Percentiles rank a stretch among this genome's conserved stretches.
phyloP scores from a whole-genome alignment of 2,797 vertebrate species.

The Enteromius mattozi region DNA sequence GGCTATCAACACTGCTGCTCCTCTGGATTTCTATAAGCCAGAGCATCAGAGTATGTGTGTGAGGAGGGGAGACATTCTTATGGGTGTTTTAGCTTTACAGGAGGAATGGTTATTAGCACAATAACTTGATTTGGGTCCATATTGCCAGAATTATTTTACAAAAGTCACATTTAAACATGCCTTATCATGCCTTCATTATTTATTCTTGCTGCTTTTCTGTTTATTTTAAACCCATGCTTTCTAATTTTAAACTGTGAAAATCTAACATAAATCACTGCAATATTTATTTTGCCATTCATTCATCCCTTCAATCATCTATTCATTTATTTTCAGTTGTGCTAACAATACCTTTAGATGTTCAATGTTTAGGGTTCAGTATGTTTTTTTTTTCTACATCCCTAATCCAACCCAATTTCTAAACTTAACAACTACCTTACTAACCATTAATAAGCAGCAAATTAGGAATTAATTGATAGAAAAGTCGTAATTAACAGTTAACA shows the following conservation, averaged over 20 bases:
- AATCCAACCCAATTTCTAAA: too few species aligned
- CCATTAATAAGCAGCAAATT: too few species aligned
- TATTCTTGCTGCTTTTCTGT: neutral
- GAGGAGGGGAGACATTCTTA: slow-evolving; percentile 37
- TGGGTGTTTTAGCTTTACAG: neutral
- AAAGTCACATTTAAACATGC: neutral
- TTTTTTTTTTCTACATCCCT: too few species aligned
- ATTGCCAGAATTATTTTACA: neutral
- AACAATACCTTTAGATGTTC: neutral
- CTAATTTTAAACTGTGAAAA: neutral
- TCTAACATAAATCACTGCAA: neutral
- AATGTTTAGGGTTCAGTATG: neutral
- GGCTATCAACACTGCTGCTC: slow-evolving; percentile 73
- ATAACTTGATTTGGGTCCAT: neutral
- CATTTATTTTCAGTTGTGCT: neutral
- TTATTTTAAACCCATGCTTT: neutral
- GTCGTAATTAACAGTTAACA: too few species aligned
- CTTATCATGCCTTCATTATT: neutral
- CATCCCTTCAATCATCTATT: too few species aligned
- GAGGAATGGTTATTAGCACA: neutral
- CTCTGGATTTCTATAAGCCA: slow-evolving; percentile 77
- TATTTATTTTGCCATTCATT: neutral
- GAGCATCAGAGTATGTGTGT: slow-evolving; percentile 18
- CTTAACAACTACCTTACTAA: too few species aligned
- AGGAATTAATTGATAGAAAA: too few species aligned